A percentile compares a stretch with the other conserved stretches of the same genome.
phyloP scores from a whole-genome alignment of 2,888 invertebrate genomes.

The Torymus texanus region DNA sequence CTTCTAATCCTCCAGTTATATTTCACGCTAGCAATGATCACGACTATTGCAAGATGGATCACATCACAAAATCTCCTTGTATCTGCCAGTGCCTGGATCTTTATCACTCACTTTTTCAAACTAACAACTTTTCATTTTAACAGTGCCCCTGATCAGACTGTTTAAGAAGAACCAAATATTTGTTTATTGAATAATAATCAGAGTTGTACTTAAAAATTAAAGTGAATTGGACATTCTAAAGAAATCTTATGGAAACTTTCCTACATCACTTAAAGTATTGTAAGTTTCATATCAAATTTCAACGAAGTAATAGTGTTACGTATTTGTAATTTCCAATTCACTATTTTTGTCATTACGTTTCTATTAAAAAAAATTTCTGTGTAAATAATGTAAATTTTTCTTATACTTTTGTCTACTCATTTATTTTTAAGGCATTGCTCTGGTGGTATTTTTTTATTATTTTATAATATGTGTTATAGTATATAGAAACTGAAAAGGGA shows the following conservation, averaged over 20 bases:
- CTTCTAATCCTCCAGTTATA: background rate
- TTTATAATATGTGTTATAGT: too few species aligned
- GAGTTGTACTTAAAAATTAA: background rate
- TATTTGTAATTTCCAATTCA: constrained; percentile 11
- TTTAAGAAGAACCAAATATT: background rate
- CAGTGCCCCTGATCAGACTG: constrained; percentile 52
- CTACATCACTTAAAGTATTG: background rate
- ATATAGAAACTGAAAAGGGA: too few species aligned
- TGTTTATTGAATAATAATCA: background rate
- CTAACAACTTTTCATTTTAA: constrained; percentile 33
- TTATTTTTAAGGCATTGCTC: too few species aligned
- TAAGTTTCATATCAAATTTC: background rate
- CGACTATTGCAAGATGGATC: constrained; percentile 6
- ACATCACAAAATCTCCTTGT: background rate
- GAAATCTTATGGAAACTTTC: background rate
- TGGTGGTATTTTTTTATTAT: too few species aligned
- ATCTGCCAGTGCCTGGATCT: constrained; percentile 1
- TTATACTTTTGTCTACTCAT: too few species aligned
- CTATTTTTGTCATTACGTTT: background rate
- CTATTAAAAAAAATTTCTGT: too few species aligned
- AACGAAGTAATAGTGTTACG: background rate
- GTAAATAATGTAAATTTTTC: too few species aligned
- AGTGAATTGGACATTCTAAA: constrained; percentile 17
- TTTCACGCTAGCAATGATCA: background rate
- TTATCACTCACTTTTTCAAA: constrained; percentile 1